Percentiles rank a stretch among this genome's conserved stretches.
Evolutionary conservation across 1,140 invertebrate genomes (phyloP).

Genomic region (Trachymyrmex septentrionalis): DNA sequence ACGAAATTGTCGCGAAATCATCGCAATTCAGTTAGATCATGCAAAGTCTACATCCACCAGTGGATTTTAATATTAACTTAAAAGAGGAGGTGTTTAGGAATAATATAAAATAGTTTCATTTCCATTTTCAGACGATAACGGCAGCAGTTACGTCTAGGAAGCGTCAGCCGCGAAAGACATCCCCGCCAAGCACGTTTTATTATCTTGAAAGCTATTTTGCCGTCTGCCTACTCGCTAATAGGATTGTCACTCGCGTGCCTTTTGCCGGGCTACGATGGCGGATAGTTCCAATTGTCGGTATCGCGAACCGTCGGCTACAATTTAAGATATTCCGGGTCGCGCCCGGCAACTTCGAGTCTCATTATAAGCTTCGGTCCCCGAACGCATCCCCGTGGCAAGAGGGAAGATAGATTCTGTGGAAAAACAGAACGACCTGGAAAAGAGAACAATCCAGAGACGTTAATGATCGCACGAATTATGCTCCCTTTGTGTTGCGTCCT

Average conservation of each 20-base stretch:
- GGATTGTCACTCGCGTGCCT: conserved; percentile 77
- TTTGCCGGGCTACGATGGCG: conserved; percentile 65
- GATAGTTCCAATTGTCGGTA: conserved; percentile 75
- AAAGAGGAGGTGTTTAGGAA: conserved; percentile 19
- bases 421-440: background rate
- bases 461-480: conserved; percentile 70
- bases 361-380: conserved; percentile 39
- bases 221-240: conserved; percentile 76
- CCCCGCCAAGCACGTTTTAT: conserved; percentile 65
- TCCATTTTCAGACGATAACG: conserved; percentile 51
- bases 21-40: background rate
- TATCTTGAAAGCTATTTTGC: conserved; percentile 77
- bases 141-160: conserved; percentile 20
- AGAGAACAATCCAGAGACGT: conserved; percentile 30
- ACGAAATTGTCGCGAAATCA: conserved; percentile 15
- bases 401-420: background rate
- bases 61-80: conserved; percentile 64
- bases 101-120: conserved; percentile 69
- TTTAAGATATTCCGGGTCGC: conserved; percentile 67
- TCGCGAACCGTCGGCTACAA: conserved; percentile 66
- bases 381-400: background rate
- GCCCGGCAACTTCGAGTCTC: conserved; percentile 56
- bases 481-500: conserved; percentile 31
- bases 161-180: conserved; percentile 49
- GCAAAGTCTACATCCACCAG: background rate